Evolutionary conservation across 2,888 invertebrate species (phyloP).

Genomic region (Melinopterus prodromus): DNA sequence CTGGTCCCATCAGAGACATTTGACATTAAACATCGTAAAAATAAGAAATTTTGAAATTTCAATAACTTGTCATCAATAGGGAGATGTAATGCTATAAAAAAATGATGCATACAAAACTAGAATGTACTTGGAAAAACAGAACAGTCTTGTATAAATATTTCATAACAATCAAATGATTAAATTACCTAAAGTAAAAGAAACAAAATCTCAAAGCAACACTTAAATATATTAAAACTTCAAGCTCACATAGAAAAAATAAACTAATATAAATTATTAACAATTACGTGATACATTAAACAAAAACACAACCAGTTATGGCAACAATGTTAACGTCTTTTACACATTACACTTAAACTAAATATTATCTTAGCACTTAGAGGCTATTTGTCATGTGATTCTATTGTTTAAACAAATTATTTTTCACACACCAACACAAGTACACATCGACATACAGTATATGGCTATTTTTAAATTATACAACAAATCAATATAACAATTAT

Average conservation of each 20-base stretch:
- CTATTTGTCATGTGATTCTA: neutral
- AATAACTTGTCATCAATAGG: too few relatives aligned
- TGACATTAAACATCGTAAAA: too few relatives aligned
- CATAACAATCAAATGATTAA: too few relatives aligned
- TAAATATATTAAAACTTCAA: neutral
- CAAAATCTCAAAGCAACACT: neutral
- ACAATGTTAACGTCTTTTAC: neutral
- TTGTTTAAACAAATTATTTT: neutral
- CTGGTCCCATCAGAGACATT: too few relatives aligned
- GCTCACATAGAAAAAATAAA: neutral
- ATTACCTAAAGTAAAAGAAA: neutral
- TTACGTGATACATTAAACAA: neutral
- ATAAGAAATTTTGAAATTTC: too few relatives aligned
- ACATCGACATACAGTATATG: neutral
- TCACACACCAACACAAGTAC: neutral
- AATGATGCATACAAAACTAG: too few relatives aligned
- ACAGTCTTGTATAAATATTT: too few relatives aligned
- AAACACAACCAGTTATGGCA: neutral
- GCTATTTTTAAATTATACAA: neutral
- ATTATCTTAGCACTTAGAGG: neutral
- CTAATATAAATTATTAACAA: constrained; percentile 4
- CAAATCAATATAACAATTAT: neutral
- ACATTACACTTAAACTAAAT: neutral
- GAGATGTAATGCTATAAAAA: too few relatives aligned
- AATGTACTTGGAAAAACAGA: too few relatives aligned